Base-by-base conservation (phyloP, 1,140 invertebrate genomes). In the Phthorimaea operculella region DNA sequence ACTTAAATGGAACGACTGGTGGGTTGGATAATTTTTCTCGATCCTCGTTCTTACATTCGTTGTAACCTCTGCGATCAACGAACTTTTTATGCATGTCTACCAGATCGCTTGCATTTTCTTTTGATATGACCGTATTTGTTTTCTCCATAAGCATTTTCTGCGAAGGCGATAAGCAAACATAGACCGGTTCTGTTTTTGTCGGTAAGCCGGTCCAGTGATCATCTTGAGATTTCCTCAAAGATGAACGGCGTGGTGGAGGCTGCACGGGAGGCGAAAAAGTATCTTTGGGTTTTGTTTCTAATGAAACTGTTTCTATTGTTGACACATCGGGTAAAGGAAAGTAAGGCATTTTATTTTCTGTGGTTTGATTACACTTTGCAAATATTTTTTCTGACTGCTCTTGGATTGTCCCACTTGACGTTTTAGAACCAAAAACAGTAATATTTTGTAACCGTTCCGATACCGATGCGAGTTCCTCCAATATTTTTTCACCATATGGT, bases 151-250 rank as follows among this genome's bases (percentile, higher is more conserved):
- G 68, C 49, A 87, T 82, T 64, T 89, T 90, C 66, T 93, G 92
- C 0, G 89, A 90, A 0, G 92, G 92, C 0, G 92, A 93, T 9
- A 93, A 77, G 70, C 90, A 93, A 0, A 92, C 83, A 33, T 92
- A 76, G 1, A 91, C 83, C 0, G 89, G 88, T 68, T 92, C 89
- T 21, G 79, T 74, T 42, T 84, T 74, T 0, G 88, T 88, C n/a
- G 88, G 87, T 6, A 91, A 61, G 1, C 88, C 88, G 42, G 89
- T 73, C 89, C 90, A 90, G 34, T 86, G 72, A 54, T 81, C 75
- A 42, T 83, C 84, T 54, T 74, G 74, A 47, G 67, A 56, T 60
- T 70, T 78, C 67, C 67, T 77, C 62, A 79, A 66, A 21, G 86
- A 86, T 33, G 84, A 85, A 48, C 73, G 70, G 50, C 83, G 62